Conservation (phyloP, 2,888 invertebrate species). For the Cylindroiulus punctatus region DNA sequence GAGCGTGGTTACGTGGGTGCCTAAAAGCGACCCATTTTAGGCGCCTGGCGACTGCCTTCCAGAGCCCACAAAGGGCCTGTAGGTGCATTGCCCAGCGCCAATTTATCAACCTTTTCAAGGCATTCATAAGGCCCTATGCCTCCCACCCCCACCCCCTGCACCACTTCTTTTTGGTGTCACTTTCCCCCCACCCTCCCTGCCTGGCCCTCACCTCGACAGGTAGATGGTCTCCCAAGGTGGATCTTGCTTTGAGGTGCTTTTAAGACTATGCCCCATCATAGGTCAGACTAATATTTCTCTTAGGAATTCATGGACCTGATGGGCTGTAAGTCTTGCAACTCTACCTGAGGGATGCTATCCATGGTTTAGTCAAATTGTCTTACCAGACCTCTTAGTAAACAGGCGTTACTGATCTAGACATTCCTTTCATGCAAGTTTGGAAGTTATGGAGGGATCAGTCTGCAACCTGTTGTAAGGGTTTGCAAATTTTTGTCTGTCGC, state of each 20-base stretch:
- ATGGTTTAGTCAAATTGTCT: too few relatives aligned
- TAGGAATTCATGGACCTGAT: not conserved
- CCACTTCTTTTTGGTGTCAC: not conserved
- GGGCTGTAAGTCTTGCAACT: not conserved
- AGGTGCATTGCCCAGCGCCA: constrained; percentile 26
- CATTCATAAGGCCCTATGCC: constrained; percentile 25
- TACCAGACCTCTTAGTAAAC: too few relatives aligned
- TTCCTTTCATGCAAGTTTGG: too few relatives aligned
- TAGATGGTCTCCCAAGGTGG: constrained; percentile 8
- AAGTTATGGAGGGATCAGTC: too few relatives aligned
- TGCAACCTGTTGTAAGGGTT: too few relatives aligned
- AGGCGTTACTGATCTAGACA: too few relatives aligned
- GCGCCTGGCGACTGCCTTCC: constrained; percentile 38
- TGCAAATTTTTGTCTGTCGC: too few relatives aligned
- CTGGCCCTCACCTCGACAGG: not conserved
- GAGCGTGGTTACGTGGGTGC: constrained; percentile 52
- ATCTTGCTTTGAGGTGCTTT: not conserved
- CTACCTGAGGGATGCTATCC: not conserved
- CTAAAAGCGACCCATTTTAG: constrained; percentile 32
- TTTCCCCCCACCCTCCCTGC: not conserved
- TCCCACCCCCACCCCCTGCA: constrained; percentile 8
- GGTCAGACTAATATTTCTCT: constrained; percentile 2
- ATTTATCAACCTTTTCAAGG: constrained; percentile 15
- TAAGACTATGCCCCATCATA: not conserved
- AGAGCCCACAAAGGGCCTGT: not conserved